Evolutionary conservation across 2,888 invertebrate genomes (phyloP).

Genomic region (Brachypalpus laphriformis): DNA sequence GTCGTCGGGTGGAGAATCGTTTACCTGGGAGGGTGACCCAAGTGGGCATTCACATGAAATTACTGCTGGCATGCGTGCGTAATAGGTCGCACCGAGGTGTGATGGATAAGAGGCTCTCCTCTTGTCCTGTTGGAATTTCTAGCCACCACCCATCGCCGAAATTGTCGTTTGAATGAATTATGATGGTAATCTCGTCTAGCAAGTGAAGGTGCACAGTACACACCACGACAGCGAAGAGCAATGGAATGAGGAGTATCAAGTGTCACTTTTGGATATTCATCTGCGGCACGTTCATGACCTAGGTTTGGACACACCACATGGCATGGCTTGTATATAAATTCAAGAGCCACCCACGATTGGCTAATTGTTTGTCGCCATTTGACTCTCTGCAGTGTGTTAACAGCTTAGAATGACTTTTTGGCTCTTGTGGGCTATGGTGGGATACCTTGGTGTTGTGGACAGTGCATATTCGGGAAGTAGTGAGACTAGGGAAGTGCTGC

Average conservation of each 20-base stretch:
- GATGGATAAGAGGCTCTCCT: background rate
- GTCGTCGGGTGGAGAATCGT: slow-evolving; percentile 19
- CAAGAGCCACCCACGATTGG: slow-evolving; percentile 1
- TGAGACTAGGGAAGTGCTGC: slow-evolving; percentile 47
- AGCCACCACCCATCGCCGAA: background rate
- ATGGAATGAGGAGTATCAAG: slow-evolving; percentile 44
- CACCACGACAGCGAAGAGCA: background rate
- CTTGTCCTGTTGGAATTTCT: background rate
- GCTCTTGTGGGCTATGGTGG: background rate
- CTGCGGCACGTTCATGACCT: slow-evolving; percentile 49
- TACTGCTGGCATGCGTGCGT: slow-evolving; percentile 13
- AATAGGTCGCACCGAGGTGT: background rate
- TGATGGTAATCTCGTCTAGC: slow-evolving; percentile 28
- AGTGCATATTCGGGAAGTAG: slow-evolving; percentile 16
- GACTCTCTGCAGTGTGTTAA: background rate
- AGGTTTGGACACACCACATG: background rate
- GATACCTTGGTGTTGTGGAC: background rate
- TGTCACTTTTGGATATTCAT: slow-evolving; percentile 41
- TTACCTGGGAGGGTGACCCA: slow-evolving; percentile 12
- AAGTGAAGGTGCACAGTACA: slow-evolving; percentile 23
- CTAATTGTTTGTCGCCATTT: background rate
- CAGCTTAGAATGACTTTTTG: background rate
- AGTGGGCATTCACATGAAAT: slow-evolving; percentile 8
- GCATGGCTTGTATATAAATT: too few species aligned
- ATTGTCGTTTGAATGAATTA: slow-evolving; percentile 13